Conservation (phyloP, 2,888 invertebrate species). For the Tholera decimalis region DNA sequence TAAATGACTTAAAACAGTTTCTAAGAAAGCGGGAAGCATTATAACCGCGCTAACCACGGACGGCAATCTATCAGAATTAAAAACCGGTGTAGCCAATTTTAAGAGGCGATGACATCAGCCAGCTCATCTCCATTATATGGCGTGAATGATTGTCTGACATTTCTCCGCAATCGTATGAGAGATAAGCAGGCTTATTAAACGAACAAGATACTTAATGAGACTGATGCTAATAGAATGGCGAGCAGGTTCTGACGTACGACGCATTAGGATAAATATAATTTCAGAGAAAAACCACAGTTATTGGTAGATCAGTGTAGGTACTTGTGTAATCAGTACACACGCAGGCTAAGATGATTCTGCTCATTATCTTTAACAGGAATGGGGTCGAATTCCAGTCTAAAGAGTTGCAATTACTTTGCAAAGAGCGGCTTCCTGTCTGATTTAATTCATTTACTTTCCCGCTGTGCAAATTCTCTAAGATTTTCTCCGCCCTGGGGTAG, state of each 20-base stretch:
- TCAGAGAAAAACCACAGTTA: neutral
- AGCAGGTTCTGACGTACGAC: neutral
- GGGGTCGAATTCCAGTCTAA: neutral
- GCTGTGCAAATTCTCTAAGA: too few relatives aligned
- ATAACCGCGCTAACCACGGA: slow-evolving; percentile 19
- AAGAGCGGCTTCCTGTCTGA: too few relatives aligned
- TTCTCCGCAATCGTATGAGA: slow-evolving; percentile 5
- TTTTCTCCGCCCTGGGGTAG: too few relatives aligned
- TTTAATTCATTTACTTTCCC: too few relatives aligned
- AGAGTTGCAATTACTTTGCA: neutral
- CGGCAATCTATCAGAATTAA: slow-evolving; percentile 22
- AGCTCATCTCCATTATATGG: slow-evolving; percentile 1
- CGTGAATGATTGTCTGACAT: slow-evolving; percentile 23
- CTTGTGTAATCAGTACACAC: neutral
- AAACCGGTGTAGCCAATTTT: slow-evolving; percentile 48
- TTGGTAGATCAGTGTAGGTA: neutral
- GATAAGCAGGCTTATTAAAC: slow-evolving; percentile 26
- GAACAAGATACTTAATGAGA: slow-evolving; percentile 6
- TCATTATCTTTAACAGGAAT: neutral
- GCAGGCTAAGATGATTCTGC: neutral
- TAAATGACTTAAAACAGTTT: neutral
- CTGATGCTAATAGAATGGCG: neutral
- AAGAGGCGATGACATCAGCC: slow-evolving; percentile 15
- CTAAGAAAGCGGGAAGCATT: slow-evolving; percentile 3
- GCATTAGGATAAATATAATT: neutral